Percentiles rank a stretch among this genome's conserved stretches.
Conservation (phyloP, 2,888 invertebrate species). For the Galeopsomyia nigrocyanea region DNA sequence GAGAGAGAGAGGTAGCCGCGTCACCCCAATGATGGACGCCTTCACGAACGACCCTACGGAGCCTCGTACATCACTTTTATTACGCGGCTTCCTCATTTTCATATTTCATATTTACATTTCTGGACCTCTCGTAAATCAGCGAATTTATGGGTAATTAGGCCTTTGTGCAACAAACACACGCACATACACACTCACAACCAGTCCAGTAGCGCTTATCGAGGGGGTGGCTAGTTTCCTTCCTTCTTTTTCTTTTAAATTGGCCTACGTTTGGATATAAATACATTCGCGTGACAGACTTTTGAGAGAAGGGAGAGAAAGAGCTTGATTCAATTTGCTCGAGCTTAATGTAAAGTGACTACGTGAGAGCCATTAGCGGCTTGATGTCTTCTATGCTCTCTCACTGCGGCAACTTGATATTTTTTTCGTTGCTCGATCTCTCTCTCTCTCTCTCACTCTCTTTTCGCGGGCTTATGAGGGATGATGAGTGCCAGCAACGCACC, state of each 20-base stretch:
- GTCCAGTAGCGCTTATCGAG: conserved; percentile 10
- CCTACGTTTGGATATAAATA: conserved; percentile 29
- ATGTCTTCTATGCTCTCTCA: no score
- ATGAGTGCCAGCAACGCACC: no score
- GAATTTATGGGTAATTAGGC: conserved; percentile 69
- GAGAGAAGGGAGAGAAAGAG: conserved; percentile 1
- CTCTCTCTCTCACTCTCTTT: no score
- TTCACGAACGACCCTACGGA: conserved; percentile 71
- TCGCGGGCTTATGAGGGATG: no score
- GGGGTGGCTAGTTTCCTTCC: background rate
- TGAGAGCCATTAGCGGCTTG: background rate
- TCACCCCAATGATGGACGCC: conserved; percentile 70
- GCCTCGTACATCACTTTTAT: conserved; percentile 72
- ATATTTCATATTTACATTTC: conserved; percentile 69
- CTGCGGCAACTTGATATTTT: no score
- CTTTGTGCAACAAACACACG: conserved; percentile 60
- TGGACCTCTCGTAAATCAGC: conserved; percentile 66
- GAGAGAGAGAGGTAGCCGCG: conserved; percentile 65
- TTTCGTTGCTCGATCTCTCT: no score
- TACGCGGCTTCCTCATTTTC: conserved; percentile 69
- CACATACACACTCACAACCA: no score
- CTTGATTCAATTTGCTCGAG: conserved; percentile 27
- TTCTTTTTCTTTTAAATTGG: background rate
- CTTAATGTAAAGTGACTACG: conserved; percentile 16
- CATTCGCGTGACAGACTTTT: conserved; percentile 9